Evolutionary conservation across 2,797 vertebrate species (phyloP), one percentile per base, ranked within the genome.

Genomic region (Aulostomus chinensis): DNA sequence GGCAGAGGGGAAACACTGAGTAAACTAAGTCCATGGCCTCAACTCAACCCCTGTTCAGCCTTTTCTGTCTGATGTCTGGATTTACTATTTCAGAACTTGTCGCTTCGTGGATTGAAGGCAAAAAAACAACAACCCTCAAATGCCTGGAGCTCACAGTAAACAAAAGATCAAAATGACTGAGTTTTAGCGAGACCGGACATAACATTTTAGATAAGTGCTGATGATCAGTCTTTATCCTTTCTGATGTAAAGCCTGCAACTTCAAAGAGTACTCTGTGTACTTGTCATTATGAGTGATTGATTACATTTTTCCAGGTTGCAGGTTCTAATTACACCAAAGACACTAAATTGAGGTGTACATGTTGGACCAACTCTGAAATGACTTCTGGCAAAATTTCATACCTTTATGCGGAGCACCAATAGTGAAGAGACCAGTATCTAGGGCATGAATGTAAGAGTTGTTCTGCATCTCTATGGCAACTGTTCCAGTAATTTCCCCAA

Each of bases 341-440:
- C n/a, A n/a, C n/a, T n/a, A n/a, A n/a, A n/a, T n/a, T n/a, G n/a
- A n/a, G n/a, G n/a, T n/a, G n/a, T n/a, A n/a, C n/a, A n/a, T n/a
- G n/a, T n/a, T n/a, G n/a, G n/a, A n/a, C n/a, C n/a, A n/a, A n/a
- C n/a, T n/a, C n/a, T n/a, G n/a, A n/a, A n/a, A n/a, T n/a, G n/a
- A n/a, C n/a, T n/a, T n/a, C n/a, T n/a, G n/a, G n/a, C 28, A 7
- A 29, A 29, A 10, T 10, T 16, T 56, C 64, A 79, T 73, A 96
- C 95, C 95, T 81, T 89, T 90, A 74, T 97, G 95, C 9, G 96
- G 97, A 0, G 94, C 93, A 52, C 96, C 96, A 7, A 97, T 66
- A 0, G 96, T 98, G 81, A 99, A 98, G 22, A 99, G 94, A 9
- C 97, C 96, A 1, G 93, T 96, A 76, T 99, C 97, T 2, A 99